These are phyloP conservation scores for Lanius collurio DNA, from an alignment of 2,113 vertebrate species.

Conservation along the genomic window DNA sequence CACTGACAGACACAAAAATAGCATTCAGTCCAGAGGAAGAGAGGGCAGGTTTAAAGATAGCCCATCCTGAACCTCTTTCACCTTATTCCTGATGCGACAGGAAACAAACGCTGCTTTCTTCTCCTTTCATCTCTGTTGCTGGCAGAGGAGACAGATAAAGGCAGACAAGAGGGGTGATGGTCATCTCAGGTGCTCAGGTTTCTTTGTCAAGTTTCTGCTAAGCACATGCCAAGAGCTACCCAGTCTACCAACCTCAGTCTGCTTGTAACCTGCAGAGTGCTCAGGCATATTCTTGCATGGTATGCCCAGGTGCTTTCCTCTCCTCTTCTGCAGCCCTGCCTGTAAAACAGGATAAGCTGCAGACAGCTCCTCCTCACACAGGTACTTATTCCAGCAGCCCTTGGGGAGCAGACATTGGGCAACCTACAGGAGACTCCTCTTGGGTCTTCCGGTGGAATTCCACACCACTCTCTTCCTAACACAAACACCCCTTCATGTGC, in stretches of 20 bases:
- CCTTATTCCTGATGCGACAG: not conserved
- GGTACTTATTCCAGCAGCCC: not conserved
- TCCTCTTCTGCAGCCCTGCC: not conserved
- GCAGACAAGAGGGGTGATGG: not conserved
- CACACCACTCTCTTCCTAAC: not conserved
- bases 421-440: not conserved
- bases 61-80: not conserved
- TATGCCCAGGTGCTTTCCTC: not conserved
- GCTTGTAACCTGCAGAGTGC: not conserved
- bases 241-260: not conserved
- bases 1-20: not conserved
- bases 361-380: not conserved
- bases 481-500: not conserved
- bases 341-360: not conserved
- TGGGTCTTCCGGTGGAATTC: not conserved
- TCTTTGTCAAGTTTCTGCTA: not conserved
- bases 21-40: not conserved
- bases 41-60: not conserved
- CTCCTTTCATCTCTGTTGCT: not conserved
- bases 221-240: fast-evolving
- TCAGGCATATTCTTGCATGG: not conserved
- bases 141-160: not conserved
- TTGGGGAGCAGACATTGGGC: not conserved
- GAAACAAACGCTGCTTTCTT: not conserved
- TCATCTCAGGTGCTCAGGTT: not conserved